These are phyloP conservation scores for Vireo griseus DNA, from an alignment of 2,797 vertebrate species.

Conservation along the genomic window DNA sequence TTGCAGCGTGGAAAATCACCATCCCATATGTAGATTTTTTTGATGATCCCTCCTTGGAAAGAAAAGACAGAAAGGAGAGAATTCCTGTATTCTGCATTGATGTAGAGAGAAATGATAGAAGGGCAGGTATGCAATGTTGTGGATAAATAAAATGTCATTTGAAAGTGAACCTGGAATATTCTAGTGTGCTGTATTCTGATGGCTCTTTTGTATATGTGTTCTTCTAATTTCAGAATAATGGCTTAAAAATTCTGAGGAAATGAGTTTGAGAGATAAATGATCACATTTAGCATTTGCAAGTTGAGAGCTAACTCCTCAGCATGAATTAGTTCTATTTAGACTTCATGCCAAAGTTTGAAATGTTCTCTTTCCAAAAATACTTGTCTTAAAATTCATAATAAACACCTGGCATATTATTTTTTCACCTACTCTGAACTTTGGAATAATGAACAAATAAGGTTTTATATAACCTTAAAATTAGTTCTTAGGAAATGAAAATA, in stretches of 20 bases:
- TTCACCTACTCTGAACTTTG: not conserved
- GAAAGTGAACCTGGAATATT: not conserved
- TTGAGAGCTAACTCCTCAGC: not conserved
- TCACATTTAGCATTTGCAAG: not conserved
- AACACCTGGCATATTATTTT: not conserved
- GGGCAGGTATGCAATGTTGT: conserved; percentile 73
- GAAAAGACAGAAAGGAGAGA: conserved; percentile 84
- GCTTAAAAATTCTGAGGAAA: not conserved
- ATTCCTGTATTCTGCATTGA: conserved; percentile 93
- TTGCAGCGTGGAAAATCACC: conserved; percentile 87
- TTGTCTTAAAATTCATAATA: not conserved
- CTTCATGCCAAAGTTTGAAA: not conserved
- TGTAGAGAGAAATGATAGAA: conserved; percentile 89
- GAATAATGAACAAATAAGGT: not conserved
- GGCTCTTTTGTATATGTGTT: not conserved
- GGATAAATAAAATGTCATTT: not conserved
- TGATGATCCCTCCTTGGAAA: conserved; percentile 81
- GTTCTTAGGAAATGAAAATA: not conserved
- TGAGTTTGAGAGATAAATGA: not conserved
- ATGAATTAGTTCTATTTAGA: not conserved
- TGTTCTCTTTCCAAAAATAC: not conserved
- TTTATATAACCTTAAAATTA: not conserved
- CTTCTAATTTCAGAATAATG: not conserved
- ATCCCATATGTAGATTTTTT: conserved; percentile 90
- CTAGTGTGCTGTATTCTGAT: not conserved